Conservation (phyloP, 2,888 invertebrate species). For the Ectemnius cavifrons region DNA sequence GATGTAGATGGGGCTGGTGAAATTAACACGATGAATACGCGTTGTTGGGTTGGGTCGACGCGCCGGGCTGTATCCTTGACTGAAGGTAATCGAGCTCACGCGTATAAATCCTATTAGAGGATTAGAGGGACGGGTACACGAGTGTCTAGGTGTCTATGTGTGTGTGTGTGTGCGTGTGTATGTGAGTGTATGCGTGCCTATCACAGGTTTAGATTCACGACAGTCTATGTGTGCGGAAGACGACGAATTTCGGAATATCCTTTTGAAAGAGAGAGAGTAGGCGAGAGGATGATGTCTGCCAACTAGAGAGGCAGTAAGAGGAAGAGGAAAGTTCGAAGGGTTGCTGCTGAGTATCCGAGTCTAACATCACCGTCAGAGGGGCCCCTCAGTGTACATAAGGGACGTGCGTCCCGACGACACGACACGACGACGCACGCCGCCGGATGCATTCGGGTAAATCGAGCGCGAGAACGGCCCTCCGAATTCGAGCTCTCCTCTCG, state of each 20-base stretch:
- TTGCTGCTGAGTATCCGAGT: slow-evolving; percentile 24
- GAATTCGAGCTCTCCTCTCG: slow-evolving; percentile 76
- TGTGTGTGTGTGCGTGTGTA: slow-evolving; percentile 39
- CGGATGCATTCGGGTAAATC: slow-evolving; percentile 66
- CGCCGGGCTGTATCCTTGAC: slow-evolving; percentile 70
- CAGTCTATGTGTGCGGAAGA: too few relatives aligned
- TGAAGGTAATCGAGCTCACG: slow-evolving; percentile 76
- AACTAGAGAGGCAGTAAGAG: background rate
- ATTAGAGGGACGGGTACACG: slow-evolving; percentile 69
- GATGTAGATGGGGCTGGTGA: slow-evolving; percentile 39
- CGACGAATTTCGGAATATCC: slow-evolving; percentile 33
- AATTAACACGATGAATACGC: slow-evolving; percentile 69
- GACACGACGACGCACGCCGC: slow-evolving; percentile 40
- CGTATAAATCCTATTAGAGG: slow-evolving; percentile 78
- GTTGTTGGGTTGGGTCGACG: slow-evolving; percentile 51
- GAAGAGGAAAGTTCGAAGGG: slow-evolving; percentile 14
- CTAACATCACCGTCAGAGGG: slow-evolving; percentile 17
- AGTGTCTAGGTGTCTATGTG: slow-evolving; percentile 19
- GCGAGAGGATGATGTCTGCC: background rate
- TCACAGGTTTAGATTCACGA: slow-evolving; percentile 52
- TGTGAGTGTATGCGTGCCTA: slow-evolving; percentile 35
- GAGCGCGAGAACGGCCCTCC: slow-evolving; percentile 71
- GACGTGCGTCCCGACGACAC: slow-evolving; percentile 27
- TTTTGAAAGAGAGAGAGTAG: slow-evolving; percentile 28
- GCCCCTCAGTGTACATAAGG: slow-evolving; percentile 41